Conservation (phyloP, 2,888 invertebrate genomes). For the Yponomeuta plumbellus region DNA sequence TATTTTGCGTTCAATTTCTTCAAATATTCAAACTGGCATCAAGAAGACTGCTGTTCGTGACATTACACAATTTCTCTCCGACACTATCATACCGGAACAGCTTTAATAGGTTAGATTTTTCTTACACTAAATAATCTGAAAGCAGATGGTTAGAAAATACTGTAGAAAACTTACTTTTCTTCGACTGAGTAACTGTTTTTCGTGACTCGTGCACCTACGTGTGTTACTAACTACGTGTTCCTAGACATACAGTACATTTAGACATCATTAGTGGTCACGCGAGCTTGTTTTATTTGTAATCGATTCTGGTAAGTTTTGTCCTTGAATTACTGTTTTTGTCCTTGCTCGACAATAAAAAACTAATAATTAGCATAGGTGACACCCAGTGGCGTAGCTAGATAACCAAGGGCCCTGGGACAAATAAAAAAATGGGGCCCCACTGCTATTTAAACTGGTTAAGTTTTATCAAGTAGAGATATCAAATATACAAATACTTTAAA, state of each 20-base stretch:
- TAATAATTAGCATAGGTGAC: no score
- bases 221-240: conserved; percentile 2
- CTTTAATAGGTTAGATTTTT: conserved; percentile 54
- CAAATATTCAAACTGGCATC: conserved; percentile 63
- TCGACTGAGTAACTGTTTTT: background rate
- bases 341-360: background rate
- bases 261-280: background rate
- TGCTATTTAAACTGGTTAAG: no score
- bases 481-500: no score
- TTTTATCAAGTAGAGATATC: no score
- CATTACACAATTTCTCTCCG: conserved; percentile 54
- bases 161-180: background rate
- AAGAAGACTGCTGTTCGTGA: conserved; percentile 51
- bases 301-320: background rate
- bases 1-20: conserved; percentile 14
- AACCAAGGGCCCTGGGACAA: no score
- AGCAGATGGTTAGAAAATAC: background rate
- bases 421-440: no score
- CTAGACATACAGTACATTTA: background rate
- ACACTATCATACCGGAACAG: conserved; percentile 38
- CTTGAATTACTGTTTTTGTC: background rate
- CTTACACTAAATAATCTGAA: background rate
- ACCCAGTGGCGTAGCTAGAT: no score
- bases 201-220: background rate
- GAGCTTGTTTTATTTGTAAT: background rate